Evolutionary conservation across 1,140 invertebrate genomes (phyloP).

Genomic region (Drosophila sp.): DNA sequence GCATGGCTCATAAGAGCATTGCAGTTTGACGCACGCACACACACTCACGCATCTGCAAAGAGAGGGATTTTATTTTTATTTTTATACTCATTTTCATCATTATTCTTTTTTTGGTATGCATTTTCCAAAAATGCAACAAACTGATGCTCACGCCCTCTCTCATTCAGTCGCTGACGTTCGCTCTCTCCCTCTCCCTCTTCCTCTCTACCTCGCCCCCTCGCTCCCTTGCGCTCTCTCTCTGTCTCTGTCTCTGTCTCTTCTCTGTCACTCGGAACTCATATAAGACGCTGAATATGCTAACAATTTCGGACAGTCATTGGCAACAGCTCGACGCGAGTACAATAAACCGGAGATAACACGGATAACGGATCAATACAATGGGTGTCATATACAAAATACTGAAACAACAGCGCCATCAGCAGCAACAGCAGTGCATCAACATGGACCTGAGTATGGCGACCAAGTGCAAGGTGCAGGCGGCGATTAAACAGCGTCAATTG

Average conservation of each 20-base stretch:
- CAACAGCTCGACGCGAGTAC: slow-evolving; percentile 37
- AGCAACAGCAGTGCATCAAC: slow-evolving; percentile 33
- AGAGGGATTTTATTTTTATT: slow-evolving; percentile 71
- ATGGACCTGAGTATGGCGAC: slow-evolving; percentile 66
- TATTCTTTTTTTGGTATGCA: slow-evolving; percentile 49
- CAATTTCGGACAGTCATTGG: slow-evolving; percentile 58
- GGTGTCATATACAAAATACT: slow-evolving; percentile 80
- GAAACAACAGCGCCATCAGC: slow-evolving; percentile 65
- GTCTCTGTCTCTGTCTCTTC: slow-evolving; percentile 11
- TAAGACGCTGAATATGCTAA: slow-evolving; percentile 45
- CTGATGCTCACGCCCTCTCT: slow-evolving; percentile 5
- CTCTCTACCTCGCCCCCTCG: too few species aligned
- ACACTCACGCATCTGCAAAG: slow-evolving; percentile 17
- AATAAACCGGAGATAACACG: background rate
- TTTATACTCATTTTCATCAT: slow-evolving; percentile 56
- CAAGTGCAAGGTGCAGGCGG: slow-evolving; percentile 67
- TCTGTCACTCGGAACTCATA: slow-evolving; percentile 38
- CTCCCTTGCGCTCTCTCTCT: background rate
- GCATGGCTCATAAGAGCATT: slow-evolving; percentile 63
- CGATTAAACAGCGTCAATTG: slow-evolving; percentile 65
- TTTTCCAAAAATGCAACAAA: slow-evolving; percentile 54
- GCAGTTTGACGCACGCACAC: slow-evolving; percentile 56
- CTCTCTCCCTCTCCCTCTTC: slow-evolving; percentile 9
- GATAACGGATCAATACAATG: slow-evolving; percentile 29
- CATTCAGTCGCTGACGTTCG: background rate